phyloP scores from a whole-genome alignment of 2,888 invertebrate species.

The Tenthredo distinguenda region DNA sequence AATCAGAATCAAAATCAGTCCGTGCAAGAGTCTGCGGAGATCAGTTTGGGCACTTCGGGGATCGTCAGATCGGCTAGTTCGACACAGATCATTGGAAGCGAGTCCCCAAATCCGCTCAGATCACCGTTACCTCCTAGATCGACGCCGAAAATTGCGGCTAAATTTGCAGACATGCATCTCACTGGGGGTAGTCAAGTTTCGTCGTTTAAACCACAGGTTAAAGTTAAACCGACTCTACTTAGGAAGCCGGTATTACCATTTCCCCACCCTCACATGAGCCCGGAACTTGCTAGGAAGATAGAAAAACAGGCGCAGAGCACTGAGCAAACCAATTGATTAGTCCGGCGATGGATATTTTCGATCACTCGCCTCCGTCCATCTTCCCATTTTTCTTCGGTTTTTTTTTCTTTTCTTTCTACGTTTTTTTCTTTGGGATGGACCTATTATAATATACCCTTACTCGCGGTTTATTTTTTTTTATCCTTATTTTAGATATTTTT shows the following conservation, averaged over 20 bases:
- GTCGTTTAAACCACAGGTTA: slow-evolving; percentile 86
- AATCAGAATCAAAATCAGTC: slow-evolving; percentile 11
- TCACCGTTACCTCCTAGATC: slow-evolving; percentile 82
- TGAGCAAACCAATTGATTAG: slow-evolving; percentile 70
- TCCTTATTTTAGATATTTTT: neutral
- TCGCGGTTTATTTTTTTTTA: slow-evolving; percentile 64
- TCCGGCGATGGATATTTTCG: neutral
- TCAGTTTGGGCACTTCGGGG: slow-evolving; percentile 50
- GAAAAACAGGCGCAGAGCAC: slow-evolving; percentile 75
- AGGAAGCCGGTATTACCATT: slow-evolving; percentile 83
- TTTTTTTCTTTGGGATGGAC: slow-evolving; percentile 14
- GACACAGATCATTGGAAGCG: slow-evolving; percentile 68
- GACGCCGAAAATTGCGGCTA: slow-evolving; percentile 83
- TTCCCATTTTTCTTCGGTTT: slow-evolving; percentile 6
- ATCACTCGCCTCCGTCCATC: slow-evolving; percentile 41
- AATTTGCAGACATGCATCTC: slow-evolving; percentile 84
- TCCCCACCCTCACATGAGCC: slow-evolving; percentile 77
- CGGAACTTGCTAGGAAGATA: slow-evolving; percentile 74
- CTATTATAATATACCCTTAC: neutral
- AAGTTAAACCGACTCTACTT: slow-evolving; percentile 90
- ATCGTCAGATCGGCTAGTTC: slow-evolving; percentile 73
- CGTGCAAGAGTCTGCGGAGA: slow-evolving; percentile 9
- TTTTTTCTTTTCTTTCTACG: neutral
- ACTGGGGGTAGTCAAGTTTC: slow-evolving; percentile 80
- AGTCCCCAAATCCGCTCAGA: slow-evolving; percentile 61